Conservation (phyloP, 2,113 vertebrate genomes). For the Miniopterus natalensis region DNA sequence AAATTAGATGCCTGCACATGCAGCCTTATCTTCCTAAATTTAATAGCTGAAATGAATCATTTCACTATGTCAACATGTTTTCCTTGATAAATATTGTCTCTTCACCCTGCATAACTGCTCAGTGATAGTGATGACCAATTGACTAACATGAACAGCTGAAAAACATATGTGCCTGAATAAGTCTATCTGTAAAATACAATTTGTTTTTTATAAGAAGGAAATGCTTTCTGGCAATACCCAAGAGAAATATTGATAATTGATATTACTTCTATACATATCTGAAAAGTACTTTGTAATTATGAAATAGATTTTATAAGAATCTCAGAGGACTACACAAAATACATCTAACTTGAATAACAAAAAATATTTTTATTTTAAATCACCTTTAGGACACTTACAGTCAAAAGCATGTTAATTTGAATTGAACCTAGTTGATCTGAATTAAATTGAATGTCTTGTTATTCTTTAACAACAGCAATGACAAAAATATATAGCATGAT, state of each 20-base stretch:
- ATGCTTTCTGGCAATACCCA: not conserved
- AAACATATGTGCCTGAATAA: slow-evolving; percentile 19
- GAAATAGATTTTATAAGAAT: slow-evolving; percentile 32
- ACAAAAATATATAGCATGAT: not conserved
- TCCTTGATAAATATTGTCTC: slow-evolving; percentile 71
- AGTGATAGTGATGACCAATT: not conserved
- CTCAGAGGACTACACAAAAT: slow-evolving; percentile 7
- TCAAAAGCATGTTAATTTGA: not conserved
- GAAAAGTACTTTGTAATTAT: not conserved
- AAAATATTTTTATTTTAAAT: not conserved
- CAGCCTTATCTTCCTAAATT: not conserved
- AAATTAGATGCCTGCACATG: slow-evolving; percentile 42
- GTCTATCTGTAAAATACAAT: not conserved
- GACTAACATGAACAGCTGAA: not conserved
- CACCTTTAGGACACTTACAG: not conserved
- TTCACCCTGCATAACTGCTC: slow-evolving; percentile 11
- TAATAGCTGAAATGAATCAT: slow-evolving; percentile 55
- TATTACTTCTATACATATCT: not conserved
- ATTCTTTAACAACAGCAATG: not conserved
- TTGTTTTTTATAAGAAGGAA: not conserved
- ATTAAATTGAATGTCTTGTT: not conserved
- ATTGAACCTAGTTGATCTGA: not conserved
- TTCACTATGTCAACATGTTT: slow-evolving; percentile 56
- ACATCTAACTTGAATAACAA: not conserved
- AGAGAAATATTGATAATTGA: not conserved